phyloP scores from a whole-genome alignment of 2,888 invertebrate genomes.

The Drosophila paranaensis region DNA sequence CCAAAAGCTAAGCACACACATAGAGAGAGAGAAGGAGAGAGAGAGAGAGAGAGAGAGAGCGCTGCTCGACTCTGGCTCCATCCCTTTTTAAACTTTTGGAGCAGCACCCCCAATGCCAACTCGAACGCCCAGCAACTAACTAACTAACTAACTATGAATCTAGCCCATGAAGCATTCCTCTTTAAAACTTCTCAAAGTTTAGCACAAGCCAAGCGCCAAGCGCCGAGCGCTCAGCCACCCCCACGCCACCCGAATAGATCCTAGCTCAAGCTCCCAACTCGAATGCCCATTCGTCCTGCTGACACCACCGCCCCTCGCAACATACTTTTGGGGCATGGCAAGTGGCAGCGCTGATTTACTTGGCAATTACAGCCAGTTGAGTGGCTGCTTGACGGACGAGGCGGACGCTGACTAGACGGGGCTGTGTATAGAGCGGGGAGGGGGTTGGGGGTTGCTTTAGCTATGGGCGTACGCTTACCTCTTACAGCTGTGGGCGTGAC shows the following conservation, averaged over 20 bases:
- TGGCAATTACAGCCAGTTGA: conserved; percentile 74
- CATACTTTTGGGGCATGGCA: conserved; percentile 74
- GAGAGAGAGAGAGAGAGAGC: too few relatives aligned
- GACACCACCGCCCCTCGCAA: conserved; percentile 13
- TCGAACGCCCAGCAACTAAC: conserved; percentile 34
- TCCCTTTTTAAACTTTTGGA: conserved; percentile 24
- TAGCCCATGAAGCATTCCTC: conserved; percentile 78
- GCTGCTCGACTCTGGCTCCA: not conserved
- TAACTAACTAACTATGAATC: conserved; percentile 77
- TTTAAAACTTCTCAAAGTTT: conserved; percentile 73
- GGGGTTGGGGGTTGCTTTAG: not conserved
- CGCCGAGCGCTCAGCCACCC: not conserved
- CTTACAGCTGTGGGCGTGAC: conserved; percentile 50
- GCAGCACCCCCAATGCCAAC: not conserved
- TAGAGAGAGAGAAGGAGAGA: too few relatives aligned
- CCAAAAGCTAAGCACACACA: too few relatives aligned
- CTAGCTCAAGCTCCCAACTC: conserved; percentile 4
- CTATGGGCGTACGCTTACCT: conserved; percentile 1
- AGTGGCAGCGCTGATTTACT: conserved; percentile 78
- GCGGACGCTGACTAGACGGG: conserved; percentile 12
- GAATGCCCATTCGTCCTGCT: conserved; percentile 4
- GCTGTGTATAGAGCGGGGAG: too few relatives aligned
- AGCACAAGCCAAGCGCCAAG: conserved; percentile 25
- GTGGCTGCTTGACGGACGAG: conserved; percentile 64
- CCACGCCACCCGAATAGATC: not conserved